Percentiles rank a stretch among this genome's conserved stretches.
Evolutionary conservation across 2,113 vertebrate species (phyloP).

Genomic region (Dasyornis broadbenti): DNA sequence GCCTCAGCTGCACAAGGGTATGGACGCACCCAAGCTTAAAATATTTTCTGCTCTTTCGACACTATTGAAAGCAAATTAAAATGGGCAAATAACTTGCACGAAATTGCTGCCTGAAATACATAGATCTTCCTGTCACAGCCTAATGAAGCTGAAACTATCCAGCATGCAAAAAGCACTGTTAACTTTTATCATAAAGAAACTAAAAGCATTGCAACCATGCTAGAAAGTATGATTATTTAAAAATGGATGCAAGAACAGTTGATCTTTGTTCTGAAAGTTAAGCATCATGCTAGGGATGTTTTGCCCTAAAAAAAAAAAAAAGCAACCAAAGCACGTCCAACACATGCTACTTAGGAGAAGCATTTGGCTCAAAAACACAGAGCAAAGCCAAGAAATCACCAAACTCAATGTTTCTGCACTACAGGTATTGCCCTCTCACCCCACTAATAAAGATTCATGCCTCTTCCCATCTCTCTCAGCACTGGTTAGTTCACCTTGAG

Average conservation of each 20-base stretch:
- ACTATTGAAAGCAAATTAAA: constrained; percentile 58
- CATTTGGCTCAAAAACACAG: constrained; percentile 65
- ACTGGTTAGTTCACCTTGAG: constrained; percentile 73
- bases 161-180: constrained; percentile 73
- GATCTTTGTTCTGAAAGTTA: constrained; percentile 38
- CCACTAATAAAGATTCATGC: constrained; percentile 63
- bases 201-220: constrained; percentile 70
- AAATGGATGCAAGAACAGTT: constrained; percentile 45
- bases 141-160: constrained; percentile 51
- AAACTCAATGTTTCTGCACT: constrained; percentile 28
- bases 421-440: constrained; percentile 14
- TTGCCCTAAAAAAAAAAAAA: background rate
- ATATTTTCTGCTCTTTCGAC: constrained; percentile 7
- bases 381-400: constrained; percentile 61
- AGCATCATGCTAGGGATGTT: constrained; percentile 51
- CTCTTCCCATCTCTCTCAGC: constrained; percentile 68
- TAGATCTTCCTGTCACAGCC: background rate
- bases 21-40: background rate
- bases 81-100: constrained; percentile 23
- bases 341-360: constrained; percentile 61
- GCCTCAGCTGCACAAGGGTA: constrained; percentile 18
- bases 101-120: constrained; percentile 46
- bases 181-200: constrained; percentile 56
- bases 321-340: background rate
- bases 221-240: constrained; percentile 14